Conservation (phyloP, 2,797 vertebrate genomes). For the Notolepis coatsorum region DNA sequence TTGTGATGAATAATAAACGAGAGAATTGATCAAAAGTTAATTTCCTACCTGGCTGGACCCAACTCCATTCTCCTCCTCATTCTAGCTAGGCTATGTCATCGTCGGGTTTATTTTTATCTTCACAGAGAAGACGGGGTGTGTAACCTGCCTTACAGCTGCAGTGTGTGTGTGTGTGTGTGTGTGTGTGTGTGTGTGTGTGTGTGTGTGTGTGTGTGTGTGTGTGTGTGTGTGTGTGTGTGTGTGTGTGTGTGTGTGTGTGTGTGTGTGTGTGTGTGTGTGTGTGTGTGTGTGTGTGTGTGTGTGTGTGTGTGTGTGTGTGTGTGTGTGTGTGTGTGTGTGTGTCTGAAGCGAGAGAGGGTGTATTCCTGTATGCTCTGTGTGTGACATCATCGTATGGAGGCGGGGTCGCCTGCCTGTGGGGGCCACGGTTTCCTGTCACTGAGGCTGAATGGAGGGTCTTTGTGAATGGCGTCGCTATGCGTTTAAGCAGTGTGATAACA, state of each 20-base stretch:
- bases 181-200: too few species aligned
- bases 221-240: conserved; percentile 5
- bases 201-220: not conserved
- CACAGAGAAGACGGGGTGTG: not conserved
- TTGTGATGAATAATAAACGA: too few species aligned
- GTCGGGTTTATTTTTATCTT: not conserved
- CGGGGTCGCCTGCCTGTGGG: conserved; percentile 8
- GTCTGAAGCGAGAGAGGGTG: not conserved
- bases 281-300: not conserved
- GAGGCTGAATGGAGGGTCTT: conserved; percentile 32
- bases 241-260: not conserved
- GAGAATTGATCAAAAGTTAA: not conserved
- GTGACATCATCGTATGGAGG: conserved; percentile 21
- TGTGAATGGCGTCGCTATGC: conserved; percentile 41
- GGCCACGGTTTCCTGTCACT: conserved; percentile 18
- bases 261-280: not conserved
- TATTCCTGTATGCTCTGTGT: conserved; percentile 15
- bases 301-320: not conserved
- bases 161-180: not conserved
- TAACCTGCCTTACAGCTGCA: too few species aligned
- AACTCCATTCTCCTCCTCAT: not conserved
- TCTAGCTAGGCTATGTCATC: too few species aligned
- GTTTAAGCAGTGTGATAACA: conserved; percentile 38
- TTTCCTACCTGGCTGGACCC: too few species aligned
- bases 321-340: not conserved